These are phyloP conservation scores for Xenopus borealis DNA, from an alignment of 2,113 vertebrate genomes.

Conservation along the genomic window DNA sequence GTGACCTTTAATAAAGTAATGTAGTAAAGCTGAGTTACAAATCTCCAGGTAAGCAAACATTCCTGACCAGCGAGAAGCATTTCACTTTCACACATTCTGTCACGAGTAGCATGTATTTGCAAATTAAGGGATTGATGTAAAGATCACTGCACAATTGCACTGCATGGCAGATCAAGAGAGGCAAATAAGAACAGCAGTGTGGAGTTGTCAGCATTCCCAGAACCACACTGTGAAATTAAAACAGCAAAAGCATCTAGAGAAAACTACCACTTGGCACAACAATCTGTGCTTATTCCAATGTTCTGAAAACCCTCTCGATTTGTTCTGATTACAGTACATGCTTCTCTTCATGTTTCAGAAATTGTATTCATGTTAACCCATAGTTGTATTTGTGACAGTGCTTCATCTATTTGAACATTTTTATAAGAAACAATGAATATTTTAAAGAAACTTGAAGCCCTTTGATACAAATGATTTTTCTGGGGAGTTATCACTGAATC, in stretches of 20 bases:
- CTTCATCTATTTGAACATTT: too few relatives aligned
- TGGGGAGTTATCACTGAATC: too few relatives aligned
- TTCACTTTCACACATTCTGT: background rate
- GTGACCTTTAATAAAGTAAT: too few relatives aligned
- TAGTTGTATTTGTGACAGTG: too few relatives aligned
- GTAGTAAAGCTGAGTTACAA: too few relatives aligned
- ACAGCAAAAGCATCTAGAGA: background rate
- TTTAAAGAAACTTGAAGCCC: too few relatives aligned
- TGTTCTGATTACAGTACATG: background rate
- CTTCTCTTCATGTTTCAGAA: background rate
- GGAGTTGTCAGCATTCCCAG: background rate
- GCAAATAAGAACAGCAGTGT: background rate
- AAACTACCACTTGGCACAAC: background rate
- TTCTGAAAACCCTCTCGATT: background rate
- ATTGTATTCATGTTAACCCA: too few relatives aligned
- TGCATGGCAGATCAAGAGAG: background rate
- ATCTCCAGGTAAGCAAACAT: background rate
- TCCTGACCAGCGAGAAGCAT: background rate
- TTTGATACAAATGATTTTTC: too few relatives aligned
- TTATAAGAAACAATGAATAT: too few relatives aligned
- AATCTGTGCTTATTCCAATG: background rate
- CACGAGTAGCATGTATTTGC: background rate
- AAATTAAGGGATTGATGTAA: background rate
- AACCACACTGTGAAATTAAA: background rate
- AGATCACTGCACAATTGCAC: slow-evolving; percentile 7